Evolutionary conservation across 2,113 vertebrate genomes (phyloP).

Genomic region (Macrotus californicus): DNA sequence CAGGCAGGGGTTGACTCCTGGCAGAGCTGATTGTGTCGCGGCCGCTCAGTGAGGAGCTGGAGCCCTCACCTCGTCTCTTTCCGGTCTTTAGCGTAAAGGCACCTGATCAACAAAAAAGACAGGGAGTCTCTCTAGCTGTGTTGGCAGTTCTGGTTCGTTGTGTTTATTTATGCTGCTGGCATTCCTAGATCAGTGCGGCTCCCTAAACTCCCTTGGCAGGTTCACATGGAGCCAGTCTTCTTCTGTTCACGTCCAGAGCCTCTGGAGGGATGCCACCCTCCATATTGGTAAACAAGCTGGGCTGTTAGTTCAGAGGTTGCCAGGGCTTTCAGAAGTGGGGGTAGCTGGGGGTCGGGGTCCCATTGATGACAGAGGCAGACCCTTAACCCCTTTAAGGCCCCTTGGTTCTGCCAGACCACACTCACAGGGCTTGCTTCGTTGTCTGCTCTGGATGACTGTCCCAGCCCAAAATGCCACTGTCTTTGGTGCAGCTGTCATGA

Average conservation of each 20-base stretch:
- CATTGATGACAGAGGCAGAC: not conserved
- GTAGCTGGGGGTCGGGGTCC: not conserved
- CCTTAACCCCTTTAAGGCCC: not conserved
- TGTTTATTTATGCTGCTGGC: not conserved
- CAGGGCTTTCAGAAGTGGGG: not conserved
- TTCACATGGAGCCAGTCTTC: not conserved
- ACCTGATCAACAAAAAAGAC: not conserved
- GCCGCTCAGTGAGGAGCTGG: not conserved
- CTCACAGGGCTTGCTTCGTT: not conserved
- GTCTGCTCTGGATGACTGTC: not conserved
- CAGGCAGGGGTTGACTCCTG: not conserved
- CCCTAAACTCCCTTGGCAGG: not conserved
- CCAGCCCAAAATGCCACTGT: slow-evolving; percentile 7
- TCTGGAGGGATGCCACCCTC: not conserved
- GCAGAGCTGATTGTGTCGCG: not conserved
- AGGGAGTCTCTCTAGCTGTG: not conserved
- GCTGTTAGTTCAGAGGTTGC: not conserved
- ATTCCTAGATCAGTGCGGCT: not conserved
- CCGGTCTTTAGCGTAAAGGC: not conserved
- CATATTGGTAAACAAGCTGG: not conserved
- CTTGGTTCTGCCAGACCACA: not conserved
- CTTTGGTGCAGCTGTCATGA: slow-evolving; percentile 57
- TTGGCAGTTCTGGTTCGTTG: not conserved
- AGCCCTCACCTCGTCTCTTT: not conserved
- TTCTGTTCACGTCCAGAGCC: not conserved